These are phyloP conservation scores for Sigmodon hispidus DNA, from an alignment of 2,113 vertebrate genomes.

Conservation along the genomic window DNA sequence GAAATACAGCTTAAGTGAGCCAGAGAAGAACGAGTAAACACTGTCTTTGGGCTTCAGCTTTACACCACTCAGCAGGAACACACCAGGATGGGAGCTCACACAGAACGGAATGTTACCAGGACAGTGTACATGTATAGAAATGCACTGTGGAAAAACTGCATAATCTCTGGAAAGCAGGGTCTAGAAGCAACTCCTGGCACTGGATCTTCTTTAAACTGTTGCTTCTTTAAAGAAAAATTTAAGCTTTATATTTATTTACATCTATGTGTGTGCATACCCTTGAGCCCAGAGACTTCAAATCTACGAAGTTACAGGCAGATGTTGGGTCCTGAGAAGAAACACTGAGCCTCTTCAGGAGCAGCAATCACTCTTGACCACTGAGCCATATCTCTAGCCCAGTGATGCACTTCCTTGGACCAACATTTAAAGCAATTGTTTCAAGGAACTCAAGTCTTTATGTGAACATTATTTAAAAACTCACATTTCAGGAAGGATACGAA, in stretches of 20 bases:
- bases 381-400: not conserved
- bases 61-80: not conserved
- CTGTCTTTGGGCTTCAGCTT: not conserved
- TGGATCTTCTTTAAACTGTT: not conserved
- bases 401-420: not conserved
- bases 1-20: not conserved
- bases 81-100: not conserved
- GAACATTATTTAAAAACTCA: not conserved
- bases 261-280: not conserved
- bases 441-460: not conserved
- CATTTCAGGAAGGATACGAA: slow-evolving; percentile 16
- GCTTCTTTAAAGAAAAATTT: not conserved
- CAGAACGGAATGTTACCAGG: not conserved
- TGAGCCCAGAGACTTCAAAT: not conserved
- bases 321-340: not conserved
- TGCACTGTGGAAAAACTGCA: not conserved
- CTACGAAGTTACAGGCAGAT: not conserved
- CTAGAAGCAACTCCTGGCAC: not conserved
- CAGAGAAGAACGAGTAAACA: not conserved
- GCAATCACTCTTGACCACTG: not conserved
- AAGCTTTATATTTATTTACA: not conserved
- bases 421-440: not conserved
- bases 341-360: not conserved
- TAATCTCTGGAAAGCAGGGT: not conserved
- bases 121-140: not conserved